A percentile compares a stretch with the other conserved stretches of the same genome.
Conservation (phyloP, 2,797 vertebrate species). For the Galaxias olidus region DNA sequence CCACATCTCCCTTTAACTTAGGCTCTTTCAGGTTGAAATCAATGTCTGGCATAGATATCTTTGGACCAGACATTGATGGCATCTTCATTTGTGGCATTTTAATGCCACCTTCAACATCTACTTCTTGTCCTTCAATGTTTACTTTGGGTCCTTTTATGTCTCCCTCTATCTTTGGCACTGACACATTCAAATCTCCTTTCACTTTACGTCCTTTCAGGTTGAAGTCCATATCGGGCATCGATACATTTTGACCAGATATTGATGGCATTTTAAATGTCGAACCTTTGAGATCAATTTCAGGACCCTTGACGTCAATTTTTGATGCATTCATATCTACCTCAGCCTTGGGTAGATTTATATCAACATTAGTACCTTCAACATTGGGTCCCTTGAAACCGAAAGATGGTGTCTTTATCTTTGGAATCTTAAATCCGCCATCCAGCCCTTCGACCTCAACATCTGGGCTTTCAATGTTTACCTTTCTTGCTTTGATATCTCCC, state of each 20-base stretch:
- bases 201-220: neutral
- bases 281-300: constrained; percentile 4
- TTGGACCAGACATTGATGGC: neutral
- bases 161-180: too few species aligned
- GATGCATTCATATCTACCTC: neutral
- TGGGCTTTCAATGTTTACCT: constrained; percentile 17
- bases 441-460: neutral
- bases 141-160: neutral
- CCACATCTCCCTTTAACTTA: constrained; percentile 20
- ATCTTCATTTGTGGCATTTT: constrained; percentile 53
- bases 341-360: constrained; percentile 10
- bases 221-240: constrained; percentile 21
- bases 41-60: constrained; percentile 19
- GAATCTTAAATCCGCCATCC: constrained; percentile 18
- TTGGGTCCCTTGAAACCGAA: constrained; percentile 30
- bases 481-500: constrained; percentile 23
- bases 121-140: constrained; percentile 5
- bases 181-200: constrained; percentile 1
- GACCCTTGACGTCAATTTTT: constrained; percentile 7
- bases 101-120: constrained; percentile 12
- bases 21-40: constrained; percentile 11
- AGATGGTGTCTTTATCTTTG: constrained; percentile 30
- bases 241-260: too few species aligned
- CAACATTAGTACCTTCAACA: constrained; percentile 43
- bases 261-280: neutral